Evolutionary conservation across 2,888 invertebrate genomes (phyloP), one percentile per base, ranked within the genome.

Genomic region (Liopterus haemorrhoidalis): DNA sequence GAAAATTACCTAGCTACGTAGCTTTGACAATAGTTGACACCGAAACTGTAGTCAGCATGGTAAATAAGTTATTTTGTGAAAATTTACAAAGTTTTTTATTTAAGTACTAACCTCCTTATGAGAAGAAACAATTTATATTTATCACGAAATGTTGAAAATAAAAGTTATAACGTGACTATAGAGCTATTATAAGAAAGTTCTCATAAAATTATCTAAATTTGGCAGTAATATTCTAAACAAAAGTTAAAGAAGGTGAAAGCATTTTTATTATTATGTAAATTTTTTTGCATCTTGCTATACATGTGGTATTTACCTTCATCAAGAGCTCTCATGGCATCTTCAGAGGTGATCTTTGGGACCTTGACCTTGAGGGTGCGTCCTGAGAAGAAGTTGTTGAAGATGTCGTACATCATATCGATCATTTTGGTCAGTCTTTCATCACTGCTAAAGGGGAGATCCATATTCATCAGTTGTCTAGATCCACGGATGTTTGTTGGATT

Each of bases 221-320:
- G 9, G 14, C 5, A 4, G 14, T 28, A n/a, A n/a, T 28, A n/a
- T 11, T 11, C n/a, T 28, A 5, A 28, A 28, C 5, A 11, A n/a
- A 24, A 24, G 24, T 24, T 24, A n/a, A 24, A 24, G 24, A 24
- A n/a, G n/a, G n/a, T 22, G 24, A 22, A n/a, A n/a, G n/a, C n/a
- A n/a, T 15, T n/a, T 46, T 22, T 35, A 21, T 39, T 25, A 3
- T 20, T 25, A 50, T 24, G 27, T 36, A 25, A 40, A 19, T 30
- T 18, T 33, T 39, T 15, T n/a, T n/a, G n/a, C n/a, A n/a, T n/a
- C n/a, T n/a, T n/a, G n/a, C n/a, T n/a, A n/a, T n/a, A n/a, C n/a
- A n/a, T n/a, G n/a, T n/a, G n/a, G n/a, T n/a, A n/a, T 54, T 65
- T 67, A 84, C 86, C 86, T 81, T 87, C 87, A 68, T 79, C 81